A percentile compares a stretch with the other conserved stretches of the same genome.
These are phyloP conservation scores for Camelus bactrianus DNA, from an alignment of 2,113 vertebrate genomes.

Conservation along the genomic window DNA sequence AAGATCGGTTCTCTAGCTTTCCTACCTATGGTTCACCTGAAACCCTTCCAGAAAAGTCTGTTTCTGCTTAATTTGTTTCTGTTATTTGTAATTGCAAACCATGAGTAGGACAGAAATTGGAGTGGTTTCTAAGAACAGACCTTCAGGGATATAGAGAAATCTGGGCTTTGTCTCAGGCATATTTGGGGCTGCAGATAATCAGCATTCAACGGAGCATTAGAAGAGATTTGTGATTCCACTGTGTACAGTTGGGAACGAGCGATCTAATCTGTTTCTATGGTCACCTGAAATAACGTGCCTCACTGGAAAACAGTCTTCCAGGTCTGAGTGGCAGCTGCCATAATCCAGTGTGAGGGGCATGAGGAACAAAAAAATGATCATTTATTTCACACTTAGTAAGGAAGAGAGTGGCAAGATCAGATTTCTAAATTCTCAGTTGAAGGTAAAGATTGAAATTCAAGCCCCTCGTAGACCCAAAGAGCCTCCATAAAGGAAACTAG, in stretches of 20 bases:
- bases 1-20: background rate
- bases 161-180: background rate
- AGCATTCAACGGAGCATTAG: background rate
- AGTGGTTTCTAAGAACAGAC: background rate
- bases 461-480: background rate
- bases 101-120: background rate
- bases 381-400: background rate
- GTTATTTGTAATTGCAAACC: conserved; percentile 3
- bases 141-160: background rate
- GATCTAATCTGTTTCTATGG: background rate
- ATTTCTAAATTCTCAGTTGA: background rate
- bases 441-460: background rate
- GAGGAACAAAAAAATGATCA: background rate
- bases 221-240: background rate
- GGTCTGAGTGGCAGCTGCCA: background rate
- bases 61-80: conserved; percentile 15
- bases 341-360: background rate
- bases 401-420: background rate
- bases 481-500: background rate
- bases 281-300: background rate
- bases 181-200: background rate
- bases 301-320: background rate
- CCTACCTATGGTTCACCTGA: background rate
- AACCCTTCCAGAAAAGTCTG: background rate
- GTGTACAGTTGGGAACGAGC: background rate